Conservation (phyloP, 2,888 invertebrate genomes). For the Embidobia sp. region DNA sequence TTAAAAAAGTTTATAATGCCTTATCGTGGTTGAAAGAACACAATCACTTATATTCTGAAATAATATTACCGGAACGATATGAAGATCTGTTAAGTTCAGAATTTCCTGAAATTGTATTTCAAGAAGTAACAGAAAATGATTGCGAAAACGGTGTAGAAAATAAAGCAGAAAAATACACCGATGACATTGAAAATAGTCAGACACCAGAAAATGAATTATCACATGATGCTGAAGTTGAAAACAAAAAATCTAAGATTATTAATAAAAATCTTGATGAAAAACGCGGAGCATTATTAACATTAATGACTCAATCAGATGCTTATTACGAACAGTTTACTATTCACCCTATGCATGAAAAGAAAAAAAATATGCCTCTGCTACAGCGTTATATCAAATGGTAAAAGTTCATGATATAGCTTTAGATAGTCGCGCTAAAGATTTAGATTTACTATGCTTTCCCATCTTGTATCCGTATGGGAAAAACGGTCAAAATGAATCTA, state of each 20-base stretch:
- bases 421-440: conserved; percentile 46
- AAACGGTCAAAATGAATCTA: too few species aligned
- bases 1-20: not conserved
- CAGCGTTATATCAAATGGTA: too few species aligned
- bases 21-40: not conserved
- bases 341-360: too few species aligned
- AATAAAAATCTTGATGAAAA: conserved; percentile 6
- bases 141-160: not conserved
- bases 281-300: too few species aligned
- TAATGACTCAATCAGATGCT: too few species aligned
- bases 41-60: too few species aligned
- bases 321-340: conserved; percentile 34
- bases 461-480: conserved; percentile 62
- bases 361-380: too few species aligned
- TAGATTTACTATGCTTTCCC: conserved; percentile 65
- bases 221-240: too few species aligned
- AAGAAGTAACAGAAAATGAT: not conserved
- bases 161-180: not conserved
- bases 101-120: conserved; percentile 8
- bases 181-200: not conserved
- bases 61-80: too few species aligned
- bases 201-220: too few species aligned
- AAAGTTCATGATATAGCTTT: conserved; percentile 21
- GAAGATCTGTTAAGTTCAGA: too few species aligned
- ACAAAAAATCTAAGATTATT: not conserved